phyloP scores from a whole-genome alignment of 2,888 invertebrate genomes.

The Sericinus montela region DNA sequence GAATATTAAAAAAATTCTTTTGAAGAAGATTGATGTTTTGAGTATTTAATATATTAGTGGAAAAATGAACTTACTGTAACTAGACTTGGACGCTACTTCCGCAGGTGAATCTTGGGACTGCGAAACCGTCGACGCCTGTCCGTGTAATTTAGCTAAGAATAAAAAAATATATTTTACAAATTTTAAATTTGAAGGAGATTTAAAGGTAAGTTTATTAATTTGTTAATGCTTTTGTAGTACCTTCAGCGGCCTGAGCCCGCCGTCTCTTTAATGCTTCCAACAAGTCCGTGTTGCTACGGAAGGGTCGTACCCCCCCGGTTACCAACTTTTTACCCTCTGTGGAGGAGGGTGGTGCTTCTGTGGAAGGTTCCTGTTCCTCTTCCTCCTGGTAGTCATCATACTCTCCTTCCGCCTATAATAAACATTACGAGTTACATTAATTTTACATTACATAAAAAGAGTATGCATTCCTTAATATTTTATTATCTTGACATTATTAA shows the following conservation, averaged over 20 bases:
- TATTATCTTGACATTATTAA: too few relatives aligned
- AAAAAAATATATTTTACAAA: too few relatives aligned
- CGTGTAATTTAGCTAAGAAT: constrained; percentile 51
- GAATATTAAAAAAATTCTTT: too few relatives aligned
- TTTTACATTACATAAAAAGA: too few relatives aligned
- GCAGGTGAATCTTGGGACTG: constrained; percentile 25
- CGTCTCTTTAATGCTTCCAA: constrained; percentile 85
- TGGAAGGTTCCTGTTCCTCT: constrained; percentile 70
- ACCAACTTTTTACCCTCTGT: constrained; percentile 85
- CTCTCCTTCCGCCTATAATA: constrained; percentile 74
- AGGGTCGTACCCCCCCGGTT: constrained; percentile 84
- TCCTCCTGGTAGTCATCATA: constrained; percentile 74
- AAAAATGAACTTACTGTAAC: constrained; percentile 48
- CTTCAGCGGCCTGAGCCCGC: constrained; percentile 83
- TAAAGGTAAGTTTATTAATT: too few relatives aligned
- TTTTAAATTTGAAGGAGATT: too few relatives aligned
- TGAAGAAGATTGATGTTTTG: too few relatives aligned
- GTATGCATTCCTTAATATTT: too few relatives aligned
- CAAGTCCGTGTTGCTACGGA: constrained; percentile 88
- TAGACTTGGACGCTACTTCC: constrained; percentile 55
- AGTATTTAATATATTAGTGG: too few relatives aligned
- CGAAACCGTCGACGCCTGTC: constrained; percentile 37
- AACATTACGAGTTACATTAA: too few relatives aligned
- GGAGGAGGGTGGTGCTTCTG: constrained; percentile 78
- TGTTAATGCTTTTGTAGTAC: too few relatives aligned